A percentile compares a stretch with the other conserved stretches of the same genome.
Evolutionary conservation across 2,113 vertebrate species (phyloP).

Genomic region (Calyptommatus sinebrachiatus): DNA sequence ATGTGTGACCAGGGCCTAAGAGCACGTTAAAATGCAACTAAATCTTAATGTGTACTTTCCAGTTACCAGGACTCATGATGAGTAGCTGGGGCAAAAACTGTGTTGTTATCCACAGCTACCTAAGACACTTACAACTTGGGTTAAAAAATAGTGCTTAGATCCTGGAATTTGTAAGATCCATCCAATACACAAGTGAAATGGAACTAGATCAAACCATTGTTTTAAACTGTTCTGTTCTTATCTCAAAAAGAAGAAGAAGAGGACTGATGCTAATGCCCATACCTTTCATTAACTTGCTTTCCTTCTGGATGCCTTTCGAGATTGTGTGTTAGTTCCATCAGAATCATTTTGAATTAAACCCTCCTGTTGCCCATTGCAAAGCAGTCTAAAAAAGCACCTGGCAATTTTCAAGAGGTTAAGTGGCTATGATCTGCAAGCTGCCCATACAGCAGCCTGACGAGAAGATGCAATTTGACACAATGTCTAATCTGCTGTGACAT

Average conservation of each 20-base stretch:
- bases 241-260: slow-evolving; percentile 52
- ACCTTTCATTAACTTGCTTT: slow-evolving; percentile 42
- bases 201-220: slow-evolving; percentile 4
- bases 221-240: slow-evolving; percentile 49
- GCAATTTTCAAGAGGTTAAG: slow-evolving; percentile 59
- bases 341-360: slow-evolving; percentile 62
- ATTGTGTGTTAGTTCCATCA: slow-evolving; percentile 59
- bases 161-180: background rate
- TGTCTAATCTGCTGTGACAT: slow-evolving; percentile 77
- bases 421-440: slow-evolving; percentile 51
- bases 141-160: slow-evolving; percentile 5
- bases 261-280: slow-evolving; percentile 51
- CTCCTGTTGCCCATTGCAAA: slow-evolving; percentile 44
- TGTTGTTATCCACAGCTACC: background rate
- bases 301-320: slow-evolving; percentile 56
- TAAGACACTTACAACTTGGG: background rate
- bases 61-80: background rate
- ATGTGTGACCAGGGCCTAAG: too few species aligned
- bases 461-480: slow-evolving; percentile 60
- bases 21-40: background rate
- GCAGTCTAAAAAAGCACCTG: slow-evolving; percentile 52
- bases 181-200: slow-evolving; percentile 27
- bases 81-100: background rate
- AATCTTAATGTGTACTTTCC: background rate
- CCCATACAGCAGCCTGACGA: slow-evolving; percentile 41